Evolutionary conservation across 1,140 invertebrate species (phyloP), one percentile per base, ranked within the genome.

Genomic region (Apis dorsata): DNA sequence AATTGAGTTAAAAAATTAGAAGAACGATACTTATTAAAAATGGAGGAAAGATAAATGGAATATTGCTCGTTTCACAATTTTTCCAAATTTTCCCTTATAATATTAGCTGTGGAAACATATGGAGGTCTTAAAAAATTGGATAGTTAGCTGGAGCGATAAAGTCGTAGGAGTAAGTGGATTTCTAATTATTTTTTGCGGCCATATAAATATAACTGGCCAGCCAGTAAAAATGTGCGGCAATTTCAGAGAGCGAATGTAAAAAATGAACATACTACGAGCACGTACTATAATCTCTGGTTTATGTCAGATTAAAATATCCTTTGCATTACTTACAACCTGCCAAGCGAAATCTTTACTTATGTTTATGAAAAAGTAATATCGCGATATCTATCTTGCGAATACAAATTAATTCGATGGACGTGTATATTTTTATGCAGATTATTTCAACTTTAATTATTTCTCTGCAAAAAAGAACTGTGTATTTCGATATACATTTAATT

Each of bases 201-300:
- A 3, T 75, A 49, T 24, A 53, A 59, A 57, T 24, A 44, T 66
- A 57, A 51, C 53, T 49, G 53, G 1, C 70, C 15, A 17, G 1
- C 62, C 11, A 19, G 19, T 74, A 59, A 81, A 66, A 81, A n/a
- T 66, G 62, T 12, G 53, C 19, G 9, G 34, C 17, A 81, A 75
- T 81, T 75, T 75, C 62, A n/a, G 28, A 44, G 79, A 66, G 34
- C 53, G 28, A 24, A 74, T 17, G 51, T 57, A 55, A 81, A 74
- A 79, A 75, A 77, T 57, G 51, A 49, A 74, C 15, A 17, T 10
- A 21, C 19, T 1, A 7, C 34, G 49, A 49, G 12, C 34, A 28
- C 19, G 72, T 63, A 24, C 28, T 28, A 19, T 55, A 74, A 74
- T 59, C 53, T 81, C 60, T 65, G 73, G 62, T 81, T 81, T 75